phyloP scores from a whole-genome alignment of 1,140 invertebrate genomes.

The Drosophila tristis region DNA sequence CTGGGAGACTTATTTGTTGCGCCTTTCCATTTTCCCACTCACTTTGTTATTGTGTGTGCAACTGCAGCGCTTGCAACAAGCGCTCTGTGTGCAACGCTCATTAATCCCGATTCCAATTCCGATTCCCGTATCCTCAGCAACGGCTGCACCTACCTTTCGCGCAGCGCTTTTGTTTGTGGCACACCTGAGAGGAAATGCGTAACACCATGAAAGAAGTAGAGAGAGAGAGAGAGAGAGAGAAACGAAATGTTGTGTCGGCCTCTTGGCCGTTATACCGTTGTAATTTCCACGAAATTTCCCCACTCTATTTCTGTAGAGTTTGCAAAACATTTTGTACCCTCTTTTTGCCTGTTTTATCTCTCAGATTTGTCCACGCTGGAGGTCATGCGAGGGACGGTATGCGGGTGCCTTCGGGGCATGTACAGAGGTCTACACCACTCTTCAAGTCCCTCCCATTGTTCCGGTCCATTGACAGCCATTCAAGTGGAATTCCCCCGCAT shows the following conservation, averaged over 20 bases:
- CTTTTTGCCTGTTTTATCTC: neutral
- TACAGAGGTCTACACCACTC: constrained; percentile 15
- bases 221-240: no score
- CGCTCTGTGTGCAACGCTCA: constrained; percentile 63
- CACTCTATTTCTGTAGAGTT: constrained; percentile 24
- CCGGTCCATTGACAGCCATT: constrained; percentile 68
- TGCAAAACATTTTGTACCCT: constrained; percentile 39
- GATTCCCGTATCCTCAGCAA: constrained; percentile 51
- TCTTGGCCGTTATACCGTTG: constrained; percentile 11
- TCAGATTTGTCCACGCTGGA: constrained; percentile 75
- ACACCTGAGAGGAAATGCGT: constrained; percentile 80
- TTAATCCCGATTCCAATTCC: constrained; percentile 64
- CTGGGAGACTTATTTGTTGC: constrained; percentile 63
- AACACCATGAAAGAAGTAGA: constrained; percentile 48
- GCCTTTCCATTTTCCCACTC: constrained; percentile 81
- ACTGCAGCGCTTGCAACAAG: no score
- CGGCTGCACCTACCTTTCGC: constrained; percentile 75
- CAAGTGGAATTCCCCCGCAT: constrained; percentile 72
- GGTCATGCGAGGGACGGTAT: constrained; percentile 56
- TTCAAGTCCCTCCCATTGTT: constrained; percentile 64
- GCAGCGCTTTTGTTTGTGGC: constrained; percentile 70
- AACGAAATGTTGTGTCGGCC: neutral
- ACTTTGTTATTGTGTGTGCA: constrained; percentile 49
- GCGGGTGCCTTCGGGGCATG: constrained; percentile 54
- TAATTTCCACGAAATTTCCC: constrained; percentile 74